A percentile compares a stretch with the other conserved stretches of the same genome.
These are phyloP conservation scores for Hirudo medicinalis DNA, from an alignment of 1,140 invertebrate genomes.

Conservation along the genomic window DNA sequence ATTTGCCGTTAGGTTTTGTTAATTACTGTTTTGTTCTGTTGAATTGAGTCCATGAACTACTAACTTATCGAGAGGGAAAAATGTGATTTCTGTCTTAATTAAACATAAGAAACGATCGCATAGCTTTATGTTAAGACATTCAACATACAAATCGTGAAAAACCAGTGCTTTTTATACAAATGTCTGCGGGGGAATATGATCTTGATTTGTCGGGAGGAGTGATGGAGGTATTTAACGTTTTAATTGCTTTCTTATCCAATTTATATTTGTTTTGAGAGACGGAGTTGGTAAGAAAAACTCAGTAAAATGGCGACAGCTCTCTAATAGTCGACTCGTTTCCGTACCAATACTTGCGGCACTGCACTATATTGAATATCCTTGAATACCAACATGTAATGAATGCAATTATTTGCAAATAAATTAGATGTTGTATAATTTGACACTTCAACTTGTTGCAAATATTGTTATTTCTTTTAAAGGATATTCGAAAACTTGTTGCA, in stretches of 20 bases:
- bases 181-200: conserved; percentile 45
- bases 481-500: conserved; percentile 73
- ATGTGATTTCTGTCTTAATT: no score
- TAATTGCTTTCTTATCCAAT: background rate
- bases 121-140: no score
- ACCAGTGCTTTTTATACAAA: conserved; percentile 15
- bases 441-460: background rate
- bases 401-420: no score
- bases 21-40: no score
- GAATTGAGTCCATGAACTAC: no score
- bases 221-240: conserved; percentile 47
- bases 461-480: conserved; percentile 44
- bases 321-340: background rate
- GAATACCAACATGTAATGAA: no score
- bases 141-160: no score
- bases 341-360: background rate
- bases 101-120: no score
- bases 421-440: no score
- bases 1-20: no score
- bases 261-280: conserved; percentile 12
- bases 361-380: background rate
- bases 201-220: conserved; percentile 51
- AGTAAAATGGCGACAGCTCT: background rate
- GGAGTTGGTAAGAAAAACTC: background rate
- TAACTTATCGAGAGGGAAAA: no score